Conservation (phyloP, 2,113 vertebrate genomes). For the Mobula birostris region DNA sequence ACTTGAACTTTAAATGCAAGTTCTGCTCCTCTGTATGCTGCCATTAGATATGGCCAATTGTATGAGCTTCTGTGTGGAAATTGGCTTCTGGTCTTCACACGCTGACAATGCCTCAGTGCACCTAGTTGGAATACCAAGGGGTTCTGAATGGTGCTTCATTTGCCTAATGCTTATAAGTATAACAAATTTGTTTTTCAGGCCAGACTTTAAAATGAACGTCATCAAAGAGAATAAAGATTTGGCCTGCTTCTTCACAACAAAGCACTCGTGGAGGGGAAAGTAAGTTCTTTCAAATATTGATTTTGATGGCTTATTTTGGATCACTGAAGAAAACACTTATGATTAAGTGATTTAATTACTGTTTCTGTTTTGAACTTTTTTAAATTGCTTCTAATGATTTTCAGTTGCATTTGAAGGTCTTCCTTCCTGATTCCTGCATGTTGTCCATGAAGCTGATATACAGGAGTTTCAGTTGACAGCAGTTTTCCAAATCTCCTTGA, state of each 20-base stretch:
- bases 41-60: too few species aligned
- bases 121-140: not conserved
- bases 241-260: slow-evolving; percentile 98
- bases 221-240: slow-evolving; percentile 96
- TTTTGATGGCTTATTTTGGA: not conserved
- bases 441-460: not conserved
- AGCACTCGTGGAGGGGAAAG: slow-evolving; percentile 99
- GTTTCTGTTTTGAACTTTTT: not conserved
- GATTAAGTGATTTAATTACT: not conserved
- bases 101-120: too few species aligned
- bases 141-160: not conserved
- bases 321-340: not conserved
- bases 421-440: not conserved
- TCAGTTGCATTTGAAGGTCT: not conserved
- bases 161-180: not conserved
- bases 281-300: slow-evolving; percentile 58
- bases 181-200: slow-evolving; percentile 57
- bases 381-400: not conserved
- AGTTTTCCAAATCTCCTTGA: not conserved
- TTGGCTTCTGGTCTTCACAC: too few species aligned
- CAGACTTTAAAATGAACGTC: slow-evolving; percentile 89
- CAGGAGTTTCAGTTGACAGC: not conserved
- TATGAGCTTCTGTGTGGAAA: too few species aligned
- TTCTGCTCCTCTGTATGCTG: too few species aligned
- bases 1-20: too few species aligned